These are phyloP conservation scores for Nothoprocta perdicaria DNA, from an alignment of 2,113 vertebrate genomes.

Conservation along the genomic window DNA sequence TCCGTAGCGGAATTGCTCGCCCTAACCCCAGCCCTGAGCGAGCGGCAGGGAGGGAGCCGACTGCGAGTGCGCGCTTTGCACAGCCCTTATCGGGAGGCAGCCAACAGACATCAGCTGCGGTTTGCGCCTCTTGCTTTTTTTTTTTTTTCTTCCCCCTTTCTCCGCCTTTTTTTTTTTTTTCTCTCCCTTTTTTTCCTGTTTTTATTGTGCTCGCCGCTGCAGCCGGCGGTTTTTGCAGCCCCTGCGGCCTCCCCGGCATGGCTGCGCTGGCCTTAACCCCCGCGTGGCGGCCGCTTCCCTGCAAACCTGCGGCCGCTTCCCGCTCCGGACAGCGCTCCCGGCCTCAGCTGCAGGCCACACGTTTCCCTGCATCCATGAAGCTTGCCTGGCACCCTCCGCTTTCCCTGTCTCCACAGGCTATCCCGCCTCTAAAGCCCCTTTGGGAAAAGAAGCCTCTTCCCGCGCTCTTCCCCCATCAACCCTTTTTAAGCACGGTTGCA, in stretches of 20 bases:
- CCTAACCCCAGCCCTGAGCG: too few species aligned
- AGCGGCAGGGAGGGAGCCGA: too few species aligned
- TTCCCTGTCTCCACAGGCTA: neutral
- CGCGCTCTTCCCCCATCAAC: neutral
- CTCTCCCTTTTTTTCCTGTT: neutral
- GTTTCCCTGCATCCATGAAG: neutral
- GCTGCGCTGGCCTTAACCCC: slow-evolving; percentile 55
- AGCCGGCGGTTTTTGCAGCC: slow-evolving; percentile 62
- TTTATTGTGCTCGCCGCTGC: slow-evolving; percentile 65
- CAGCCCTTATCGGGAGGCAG: slow-evolving; percentile 69
- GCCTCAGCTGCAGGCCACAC: neutral
- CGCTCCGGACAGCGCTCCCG: too few species aligned
- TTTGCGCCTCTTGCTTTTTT: slow-evolving; percentile 29
- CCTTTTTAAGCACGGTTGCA: fast-evolving
- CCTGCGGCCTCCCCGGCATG: slow-evolving; percentile 55
- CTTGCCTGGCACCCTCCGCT: fast-evolving
- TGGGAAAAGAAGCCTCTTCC: fast-evolving
- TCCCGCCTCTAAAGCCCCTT: neutral
- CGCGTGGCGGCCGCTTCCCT: neutral
- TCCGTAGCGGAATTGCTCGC: too few species aligned
- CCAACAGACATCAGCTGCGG: slow-evolving; percentile 75
- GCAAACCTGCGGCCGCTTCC: too few species aligned
- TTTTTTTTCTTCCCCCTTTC: slow-evolving; percentile 43
- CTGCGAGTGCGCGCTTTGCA: slow-evolving; percentile 1
- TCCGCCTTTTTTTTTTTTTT: neutral